A percentile compares a stretch with the other conserved stretches of the same genome.
These are phyloP conservation scores for Micropterix aruncella DNA, from an alignment of 2,888 invertebrate species.

Conservation along the genomic window DNA sequence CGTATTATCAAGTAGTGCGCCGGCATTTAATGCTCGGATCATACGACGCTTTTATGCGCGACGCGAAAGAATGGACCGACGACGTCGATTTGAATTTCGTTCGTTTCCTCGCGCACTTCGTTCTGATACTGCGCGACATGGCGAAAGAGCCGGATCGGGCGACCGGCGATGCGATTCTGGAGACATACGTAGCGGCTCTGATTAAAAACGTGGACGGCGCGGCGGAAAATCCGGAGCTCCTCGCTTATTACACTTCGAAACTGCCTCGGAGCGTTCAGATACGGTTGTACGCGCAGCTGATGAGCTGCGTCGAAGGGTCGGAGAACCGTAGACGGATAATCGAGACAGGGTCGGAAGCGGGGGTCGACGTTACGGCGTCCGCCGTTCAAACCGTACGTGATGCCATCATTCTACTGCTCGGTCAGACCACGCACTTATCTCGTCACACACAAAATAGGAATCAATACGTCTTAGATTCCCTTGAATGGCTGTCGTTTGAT, in stretches of 20 bases:
- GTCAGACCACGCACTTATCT: constrained; percentile 19
- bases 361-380: constrained; percentile 71
- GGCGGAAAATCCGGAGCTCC: constrained; percentile 57
- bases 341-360: constrained; percentile 55
- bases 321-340: constrained; percentile 53
- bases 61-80: constrained; percentile 52
- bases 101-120: constrained; percentile 74
- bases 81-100: constrained; percentile 41
- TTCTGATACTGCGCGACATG: constrained; percentile 68
- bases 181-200: constrained; percentile 56
- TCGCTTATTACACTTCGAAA: constrained; percentile 76
- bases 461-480: constrained; percentile 31
- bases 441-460: constrained; percentile 50
- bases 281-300: constrained; percentile 49
- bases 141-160: constrained; percentile 58
- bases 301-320: constrained; percentile 49
- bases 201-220: constrained; percentile 39
- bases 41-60: constrained; percentile 55
- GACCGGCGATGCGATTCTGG: constrained; percentile 59
- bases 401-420: constrained; percentile 25
- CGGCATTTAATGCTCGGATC: constrained; percentile 76
- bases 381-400: constrained; percentile 77
- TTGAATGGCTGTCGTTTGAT: constrained; percentile 81
- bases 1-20: constrained; percentile 65
- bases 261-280: constrained; percentile 44